phyloP scores from a whole-genome alignment of 92 coral and sea anemone species.

The Zoanthus gigantus region DNA sequence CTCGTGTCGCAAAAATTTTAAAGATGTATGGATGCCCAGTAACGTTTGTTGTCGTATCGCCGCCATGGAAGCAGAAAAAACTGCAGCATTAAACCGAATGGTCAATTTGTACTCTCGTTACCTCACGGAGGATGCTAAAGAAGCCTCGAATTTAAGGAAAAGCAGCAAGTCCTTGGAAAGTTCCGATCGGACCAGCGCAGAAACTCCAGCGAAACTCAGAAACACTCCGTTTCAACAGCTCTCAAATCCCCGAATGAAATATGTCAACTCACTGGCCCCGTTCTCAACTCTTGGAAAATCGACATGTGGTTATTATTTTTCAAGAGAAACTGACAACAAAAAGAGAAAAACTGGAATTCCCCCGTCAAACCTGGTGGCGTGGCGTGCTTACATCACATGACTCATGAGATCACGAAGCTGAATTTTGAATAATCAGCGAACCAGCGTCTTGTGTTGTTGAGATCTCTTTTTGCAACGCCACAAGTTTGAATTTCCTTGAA shows the following conservation, averaged over 20 bases:
- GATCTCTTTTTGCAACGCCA: background rate
- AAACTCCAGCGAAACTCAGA: conserved; percentile 2
- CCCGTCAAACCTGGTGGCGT: conserved; percentile 93
- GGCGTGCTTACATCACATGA: conserved; percentile 84
- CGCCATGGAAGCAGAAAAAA: conserved; percentile 47
- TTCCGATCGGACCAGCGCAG: conserved; percentile 2
- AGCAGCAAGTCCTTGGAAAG: conserved; percentile 17
- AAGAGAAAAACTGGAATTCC: conserved; percentile 96
- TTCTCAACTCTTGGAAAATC: conserved; percentile 92
- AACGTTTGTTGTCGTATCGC: conserved; percentile 84
- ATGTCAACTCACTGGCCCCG: conserved; percentile 91
- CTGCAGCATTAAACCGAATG: conserved; percentile 57
- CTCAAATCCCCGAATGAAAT: conserved; percentile 71
- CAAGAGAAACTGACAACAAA: conserved; percentile 87
- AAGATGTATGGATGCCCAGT: conserved; percentile 92
- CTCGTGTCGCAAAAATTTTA: conserved; percentile 85
- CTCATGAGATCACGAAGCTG: background rate
- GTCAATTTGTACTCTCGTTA: conserved; percentile 66
- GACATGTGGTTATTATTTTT: conserved; percentile 95
- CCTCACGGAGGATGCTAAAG: conserved; percentile 55
- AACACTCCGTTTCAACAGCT: conserved; percentile 56
- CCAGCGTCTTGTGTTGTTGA: background rate
- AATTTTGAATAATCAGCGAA: background rate
- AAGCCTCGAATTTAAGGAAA: conserved; percentile 35
- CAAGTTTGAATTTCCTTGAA: background rate